Evolutionary conservation across 2,797 vertebrate genomes (phyloP).

Genomic region (Falco berigora): DNA sequence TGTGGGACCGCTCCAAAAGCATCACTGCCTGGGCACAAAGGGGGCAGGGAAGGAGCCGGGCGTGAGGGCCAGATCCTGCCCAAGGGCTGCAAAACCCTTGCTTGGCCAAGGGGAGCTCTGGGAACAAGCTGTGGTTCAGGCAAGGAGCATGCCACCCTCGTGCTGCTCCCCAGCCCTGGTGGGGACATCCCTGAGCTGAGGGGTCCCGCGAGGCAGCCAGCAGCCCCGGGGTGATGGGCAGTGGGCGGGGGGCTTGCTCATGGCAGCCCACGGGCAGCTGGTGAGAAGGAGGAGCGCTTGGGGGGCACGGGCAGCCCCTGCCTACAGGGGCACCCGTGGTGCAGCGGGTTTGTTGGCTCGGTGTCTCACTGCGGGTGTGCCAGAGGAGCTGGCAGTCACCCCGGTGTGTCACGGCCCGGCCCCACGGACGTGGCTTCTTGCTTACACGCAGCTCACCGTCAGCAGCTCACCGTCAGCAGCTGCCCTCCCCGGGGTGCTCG

Average conservation of each 20-base stretch:
- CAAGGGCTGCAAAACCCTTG: not conserved
- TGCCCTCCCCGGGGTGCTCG: rapidly evolving
- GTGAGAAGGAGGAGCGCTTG: not conserved
- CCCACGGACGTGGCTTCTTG: not conserved
- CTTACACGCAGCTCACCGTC: not conserved
- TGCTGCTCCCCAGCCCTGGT: no score
- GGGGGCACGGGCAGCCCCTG: not conserved
- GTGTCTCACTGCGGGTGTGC: not conserved
- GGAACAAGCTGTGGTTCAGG: not conserved
- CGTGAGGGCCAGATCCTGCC: not conserved
- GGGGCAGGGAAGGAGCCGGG: not conserved
- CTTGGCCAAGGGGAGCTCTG: not conserved
- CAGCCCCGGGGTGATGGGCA: not conserved
- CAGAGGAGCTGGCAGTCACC: rapidly evolving
- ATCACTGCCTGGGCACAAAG: not conserved
- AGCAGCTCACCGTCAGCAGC: rapidly evolving
- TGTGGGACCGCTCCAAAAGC: not conserved
- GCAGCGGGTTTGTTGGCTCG: not conserved
- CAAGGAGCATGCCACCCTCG: not conserved
- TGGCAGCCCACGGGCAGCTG: not conserved
- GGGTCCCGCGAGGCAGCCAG: not conserved
- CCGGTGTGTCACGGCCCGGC: rapidly evolving
- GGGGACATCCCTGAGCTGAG: not conserved
- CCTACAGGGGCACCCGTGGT: no score
- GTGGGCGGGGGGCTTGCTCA: not conserved